These are phyloP conservation scores for Rhizomys pruinosus DNA, from an alignment of 2,113 vertebrate genomes.

Conservation along the genomic window DNA sequence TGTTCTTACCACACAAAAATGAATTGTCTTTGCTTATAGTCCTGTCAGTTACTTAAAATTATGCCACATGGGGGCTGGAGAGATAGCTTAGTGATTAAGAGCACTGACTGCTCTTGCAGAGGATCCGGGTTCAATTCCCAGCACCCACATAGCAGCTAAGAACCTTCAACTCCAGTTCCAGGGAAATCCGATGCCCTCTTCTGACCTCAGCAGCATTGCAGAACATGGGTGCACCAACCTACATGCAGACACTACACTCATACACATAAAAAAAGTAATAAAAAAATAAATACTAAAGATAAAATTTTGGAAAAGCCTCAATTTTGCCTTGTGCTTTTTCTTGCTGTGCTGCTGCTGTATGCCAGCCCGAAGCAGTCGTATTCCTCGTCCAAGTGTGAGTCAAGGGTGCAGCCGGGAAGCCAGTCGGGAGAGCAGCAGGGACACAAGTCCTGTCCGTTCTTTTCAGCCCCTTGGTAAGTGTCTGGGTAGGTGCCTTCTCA, in stretches of 20 bases:
- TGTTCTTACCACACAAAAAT: not conserved
- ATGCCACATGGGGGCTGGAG: no score
- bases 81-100: no score
- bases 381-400: constrained; percentile 99
- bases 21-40: not conserved
- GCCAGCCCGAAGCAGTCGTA: constrained; percentile 96
- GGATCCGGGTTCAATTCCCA: no score
- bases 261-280: no score
- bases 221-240: no score
- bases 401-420: constrained; percentile 99
- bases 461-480: constrained; percentile 97
- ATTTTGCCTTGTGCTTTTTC: constrained; percentile 83
- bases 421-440: constrained; percentile 98
- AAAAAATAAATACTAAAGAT: not conserved
- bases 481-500: constrained; percentile 31
- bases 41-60: not conserved
- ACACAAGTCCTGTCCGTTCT: constrained; percentile 97
- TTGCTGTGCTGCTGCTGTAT: constrained; percentile 78
- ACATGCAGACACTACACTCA: no score
- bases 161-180: no score
- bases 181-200: no score
- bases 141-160: no score
- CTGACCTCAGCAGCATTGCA: no score
- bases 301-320: constrained; percentile 39
- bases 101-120: no score